phyloP scores from a whole-genome alignment of 2,113 vertebrate species.

The Istiophorus platypterus region DNA sequence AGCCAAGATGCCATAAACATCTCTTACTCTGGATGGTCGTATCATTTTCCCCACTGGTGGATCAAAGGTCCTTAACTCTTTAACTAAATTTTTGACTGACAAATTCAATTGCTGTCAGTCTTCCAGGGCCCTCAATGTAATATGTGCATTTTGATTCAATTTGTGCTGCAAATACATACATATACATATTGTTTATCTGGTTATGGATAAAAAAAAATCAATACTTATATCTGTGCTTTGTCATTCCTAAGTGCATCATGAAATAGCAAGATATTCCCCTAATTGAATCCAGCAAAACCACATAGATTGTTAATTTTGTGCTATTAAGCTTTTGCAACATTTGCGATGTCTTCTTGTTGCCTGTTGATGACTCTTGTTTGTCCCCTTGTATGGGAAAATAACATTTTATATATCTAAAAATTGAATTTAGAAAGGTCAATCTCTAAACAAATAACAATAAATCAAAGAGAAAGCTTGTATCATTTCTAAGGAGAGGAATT shows the following conservation, averaged over 20 bases:
- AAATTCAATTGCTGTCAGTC: slow-evolving; percentile 99
- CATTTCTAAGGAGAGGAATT: slow-evolving; percentile 47
- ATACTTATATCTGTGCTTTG: slow-evolving; percentile 97
- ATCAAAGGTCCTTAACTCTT: slow-evolving; percentile 98
- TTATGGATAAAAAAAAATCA: slow-evolving; percentile 96
- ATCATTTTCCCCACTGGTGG: slow-evolving; percentile 90
- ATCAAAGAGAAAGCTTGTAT: slow-evolving; percentile 70
- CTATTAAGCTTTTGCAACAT: slow-evolving; percentile 94
- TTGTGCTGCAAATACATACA: slow-evolving; percentile 95
- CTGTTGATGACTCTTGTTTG: slow-evolving; percentile 83
- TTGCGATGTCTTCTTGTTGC: slow-evolving; percentile 85
- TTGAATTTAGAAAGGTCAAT: slow-evolving; percentile 98
- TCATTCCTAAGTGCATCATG: slow-evolving; percentile 99
- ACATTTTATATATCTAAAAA: slow-evolving; percentile 94
- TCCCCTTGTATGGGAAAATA: slow-evolving; percentile 88
- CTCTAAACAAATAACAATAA: slow-evolving; percentile 84
- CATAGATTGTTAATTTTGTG: slow-evolving; percentile 95
- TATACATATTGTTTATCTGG: slow-evolving; percentile 99
- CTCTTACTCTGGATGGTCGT: slow-evolving; percentile 83
- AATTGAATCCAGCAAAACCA: slow-evolving; percentile 95
- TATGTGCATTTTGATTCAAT: slow-evolving; percentile 99
- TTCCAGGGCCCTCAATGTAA: slow-evolving; percentile 91
- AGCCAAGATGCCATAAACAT: slow-evolving; percentile 63
- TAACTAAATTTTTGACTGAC: slow-evolving; percentile 99
- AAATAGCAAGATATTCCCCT: slow-evolving; percentile 93